Conservation (phyloP, 2,113 vertebrate species). For the Holacanthus passer region DNA sequence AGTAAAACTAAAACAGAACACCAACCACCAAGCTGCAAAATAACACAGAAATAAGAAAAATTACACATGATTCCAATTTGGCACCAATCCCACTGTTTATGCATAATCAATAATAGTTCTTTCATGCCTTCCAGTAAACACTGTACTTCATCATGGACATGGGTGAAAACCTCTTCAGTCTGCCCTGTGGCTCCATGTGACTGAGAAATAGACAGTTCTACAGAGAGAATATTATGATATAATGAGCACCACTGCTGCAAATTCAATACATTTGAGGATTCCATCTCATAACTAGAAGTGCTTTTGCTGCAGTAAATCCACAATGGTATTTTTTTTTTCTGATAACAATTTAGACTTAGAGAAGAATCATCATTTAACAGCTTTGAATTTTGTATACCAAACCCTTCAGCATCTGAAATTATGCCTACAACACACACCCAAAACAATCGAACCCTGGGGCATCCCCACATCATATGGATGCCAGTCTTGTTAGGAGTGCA, state of each 20-base stretch:
- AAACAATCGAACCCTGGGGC: no score
- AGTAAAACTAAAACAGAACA: not conserved
- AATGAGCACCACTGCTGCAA: not conserved
- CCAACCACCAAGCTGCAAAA: not conserved
- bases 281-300: not conserved
- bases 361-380: not conserved
- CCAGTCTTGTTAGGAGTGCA: not conserved
- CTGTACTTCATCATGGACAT: not conserved
- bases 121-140: not conserved
- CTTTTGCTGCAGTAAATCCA: not conserved
- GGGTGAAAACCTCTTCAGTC: not conserved
- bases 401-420: no score
- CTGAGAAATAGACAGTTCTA: not conserved
- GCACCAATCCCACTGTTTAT: no score
- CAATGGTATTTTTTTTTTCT: no score
- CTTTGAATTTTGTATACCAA: no score
- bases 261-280: not conserved
- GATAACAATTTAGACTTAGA: no score
- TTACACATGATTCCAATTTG: no score
- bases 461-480: no score
- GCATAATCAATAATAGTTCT: no score
- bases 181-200: not conserved
- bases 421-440: no score
- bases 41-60: not conserved
- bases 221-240: not conserved